Evolutionary conservation across 1,140 invertebrate genomes (phyloP), one percentile per base, ranked within the genome.

Genomic region (Lutraria rhynchaena): DNA sequence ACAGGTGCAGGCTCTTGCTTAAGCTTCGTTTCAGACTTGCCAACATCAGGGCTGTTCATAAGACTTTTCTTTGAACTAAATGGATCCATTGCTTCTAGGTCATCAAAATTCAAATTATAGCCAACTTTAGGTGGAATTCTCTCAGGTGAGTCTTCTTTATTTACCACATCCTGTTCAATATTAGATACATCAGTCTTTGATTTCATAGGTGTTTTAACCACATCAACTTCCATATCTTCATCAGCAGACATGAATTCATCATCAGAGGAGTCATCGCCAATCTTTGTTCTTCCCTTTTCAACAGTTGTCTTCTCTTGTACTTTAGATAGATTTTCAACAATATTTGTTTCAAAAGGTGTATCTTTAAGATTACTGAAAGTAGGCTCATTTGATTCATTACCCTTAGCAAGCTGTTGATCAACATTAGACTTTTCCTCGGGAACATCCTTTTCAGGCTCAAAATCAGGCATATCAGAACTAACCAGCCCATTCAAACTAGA

Each of bases 211-310:
- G 65, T 61, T 53, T 33, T 24, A 15, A 22, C 22, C 22, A 44
- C 55, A 81, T 71, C 57, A 35, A 73, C 58, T 22, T 71, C 78
- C 65, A 81, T 81, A 2, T 60, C 67, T 24, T 81, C 69, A 63
- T 51, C 78, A 60, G 78, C 65, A 51, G 78, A 81, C 69, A 81
- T 61, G 27, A 73, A 81, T 55, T 71, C 69, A n/a, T 71, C 69
- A 60, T 71, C 78, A 15, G 53, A 49, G 51, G 53, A 58, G 22
- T 55, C 71, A 41, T 46, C 71, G 4, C 41, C 57, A 3, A 22
- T 41, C 19, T 61, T 75, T 46, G n/a, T 71, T 29, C 2, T 31
- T 51, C 11, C 15, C 15, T 4, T 5, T 31, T 49, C n/a, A 63
- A 33, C 7, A 9, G 37, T 1, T 4, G 22, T 49, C 44, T n/a